These are phyloP conservation scores for Trichosurus vulpecula DNA, from an alignment of 2,797 vertebrate genomes.

Conservation along the genomic window DNA sequence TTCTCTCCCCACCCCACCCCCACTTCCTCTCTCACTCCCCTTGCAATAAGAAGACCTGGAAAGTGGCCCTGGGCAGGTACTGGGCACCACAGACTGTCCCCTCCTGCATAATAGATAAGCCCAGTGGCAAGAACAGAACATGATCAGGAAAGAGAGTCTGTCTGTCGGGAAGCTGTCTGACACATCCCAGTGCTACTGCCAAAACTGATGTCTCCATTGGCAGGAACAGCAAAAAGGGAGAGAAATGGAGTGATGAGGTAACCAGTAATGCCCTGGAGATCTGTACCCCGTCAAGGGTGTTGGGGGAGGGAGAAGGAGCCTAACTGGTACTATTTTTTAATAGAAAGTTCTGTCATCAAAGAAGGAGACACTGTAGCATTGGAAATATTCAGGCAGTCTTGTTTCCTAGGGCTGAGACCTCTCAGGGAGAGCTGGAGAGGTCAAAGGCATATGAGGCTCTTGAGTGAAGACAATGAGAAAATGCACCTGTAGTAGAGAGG, in stretches of 20 bases:
- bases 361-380: neutral
- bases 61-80: neutral
- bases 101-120: constrained; percentile 54
- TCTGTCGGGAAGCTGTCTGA: constrained; percentile 19
- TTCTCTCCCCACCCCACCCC: neutral
- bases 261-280: constrained; percentile 9
- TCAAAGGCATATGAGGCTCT: neutral
- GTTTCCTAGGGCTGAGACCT: neutral
- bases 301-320: neutral
- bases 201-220: constrained; percentile 48
- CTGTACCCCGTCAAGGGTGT: neutral
- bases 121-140: constrained; percentile 43
- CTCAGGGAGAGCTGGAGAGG: neutral
- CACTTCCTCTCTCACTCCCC: constrained; percentile 10
- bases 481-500: neutral
- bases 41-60: neutral
- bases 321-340: neutral
- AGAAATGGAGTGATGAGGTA: constrained; percentile 21
- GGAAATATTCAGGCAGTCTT: neutral
- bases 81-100: neutral
- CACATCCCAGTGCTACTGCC: constrained; percentile 18
- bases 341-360: neutral
- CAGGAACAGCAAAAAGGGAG: constrained; percentile 21
- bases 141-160: constrained; percentile 18
- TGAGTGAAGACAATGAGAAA: neutral